Conservation (phyloP, 1,140 invertebrate genomes). For the Lepidurus arcticus region DNA sequence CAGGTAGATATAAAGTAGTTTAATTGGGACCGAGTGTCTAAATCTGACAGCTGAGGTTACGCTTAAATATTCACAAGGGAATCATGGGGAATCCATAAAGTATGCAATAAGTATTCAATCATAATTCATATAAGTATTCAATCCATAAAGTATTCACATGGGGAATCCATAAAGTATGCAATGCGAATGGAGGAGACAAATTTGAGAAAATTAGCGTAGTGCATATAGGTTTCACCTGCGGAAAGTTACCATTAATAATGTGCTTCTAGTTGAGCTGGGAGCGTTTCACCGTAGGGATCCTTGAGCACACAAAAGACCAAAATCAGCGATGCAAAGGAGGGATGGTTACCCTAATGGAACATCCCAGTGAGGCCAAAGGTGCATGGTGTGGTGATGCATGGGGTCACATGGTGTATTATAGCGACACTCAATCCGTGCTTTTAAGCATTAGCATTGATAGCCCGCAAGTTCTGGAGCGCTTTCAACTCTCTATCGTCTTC, state of each 20-base stretch:
- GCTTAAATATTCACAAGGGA: neutral
- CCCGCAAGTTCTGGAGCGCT: conserved; percentile 9
- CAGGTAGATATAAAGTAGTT: neutral
- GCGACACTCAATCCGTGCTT: conserved; percentile 63
- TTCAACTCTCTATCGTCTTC: neutral
- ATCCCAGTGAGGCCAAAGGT: conserved; percentile 50
- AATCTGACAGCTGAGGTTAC: neutral
- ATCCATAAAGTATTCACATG: too few species aligned
- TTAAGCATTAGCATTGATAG: conserved; percentile 19
- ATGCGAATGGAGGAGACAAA: neutral
- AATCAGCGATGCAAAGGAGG: conserved; percentile 15
- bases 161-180: neutral
- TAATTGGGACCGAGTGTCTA: too few species aligned
- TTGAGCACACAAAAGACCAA: neutral
- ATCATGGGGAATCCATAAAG: neutral
- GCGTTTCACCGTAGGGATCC: neutral
- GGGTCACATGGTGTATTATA: conserved; percentile 79
- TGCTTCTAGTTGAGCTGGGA: neutral
- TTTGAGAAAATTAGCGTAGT: neutral
- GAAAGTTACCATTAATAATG: neutral
- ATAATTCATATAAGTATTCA: too few species aligned
- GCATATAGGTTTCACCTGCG: neutral
- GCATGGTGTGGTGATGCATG: conserved; percentile 77
- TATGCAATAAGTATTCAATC: too few species aligned
- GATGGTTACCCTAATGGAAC: conserved; percentile 14